phyloP scores from a whole-genome alignment of 2,888 invertebrate species.

The Chironomus riparius region DNA sequence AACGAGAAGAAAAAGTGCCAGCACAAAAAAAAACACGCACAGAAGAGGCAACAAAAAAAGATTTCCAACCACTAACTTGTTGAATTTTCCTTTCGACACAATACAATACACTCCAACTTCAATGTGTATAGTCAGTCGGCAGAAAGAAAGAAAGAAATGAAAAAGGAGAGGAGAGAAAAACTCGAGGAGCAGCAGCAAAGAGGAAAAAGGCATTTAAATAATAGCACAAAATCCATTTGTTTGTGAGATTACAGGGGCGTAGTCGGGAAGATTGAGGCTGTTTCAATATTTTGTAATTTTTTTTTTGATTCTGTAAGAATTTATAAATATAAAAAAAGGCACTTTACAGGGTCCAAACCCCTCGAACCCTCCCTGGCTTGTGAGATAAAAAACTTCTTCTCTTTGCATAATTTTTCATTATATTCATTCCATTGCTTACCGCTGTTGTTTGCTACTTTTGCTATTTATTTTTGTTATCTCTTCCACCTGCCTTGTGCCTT shows the following conservation, averaged over 20 bases:
- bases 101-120: neutral
- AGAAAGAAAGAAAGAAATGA: neutral
- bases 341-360: no score
- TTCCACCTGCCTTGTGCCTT: slow-evolving; percentile 15
- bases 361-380: no score
- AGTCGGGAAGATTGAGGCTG: no score
- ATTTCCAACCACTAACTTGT: slow-evolving; percentile 10
- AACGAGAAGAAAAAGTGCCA: neutral
- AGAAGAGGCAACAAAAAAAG: neutral
- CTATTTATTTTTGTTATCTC: slow-evolving; percentile 10
- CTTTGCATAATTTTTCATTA: slow-evolving; percentile 26
- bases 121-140: no score
- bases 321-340: no score
- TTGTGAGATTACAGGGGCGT: no score
- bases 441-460: neutral
- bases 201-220: slow-evolving; percentile 20
- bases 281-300: no score
- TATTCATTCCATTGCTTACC: slow-evolving; percentile 2
- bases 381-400: slow-evolving; percentile 9
- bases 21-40: slow-evolving; percentile 12
- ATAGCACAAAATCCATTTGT: slow-evolving; percentile 27
- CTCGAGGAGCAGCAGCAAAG: no score
- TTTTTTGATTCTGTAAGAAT: no score
- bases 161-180: neutral
- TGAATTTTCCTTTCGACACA: slow-evolving; percentile 6